Evolutionary conservation across 2,113 vertebrate genomes (phyloP), one percentile per base, ranked within the genome.

Genomic region (Oryzias javanicus): DNA sequence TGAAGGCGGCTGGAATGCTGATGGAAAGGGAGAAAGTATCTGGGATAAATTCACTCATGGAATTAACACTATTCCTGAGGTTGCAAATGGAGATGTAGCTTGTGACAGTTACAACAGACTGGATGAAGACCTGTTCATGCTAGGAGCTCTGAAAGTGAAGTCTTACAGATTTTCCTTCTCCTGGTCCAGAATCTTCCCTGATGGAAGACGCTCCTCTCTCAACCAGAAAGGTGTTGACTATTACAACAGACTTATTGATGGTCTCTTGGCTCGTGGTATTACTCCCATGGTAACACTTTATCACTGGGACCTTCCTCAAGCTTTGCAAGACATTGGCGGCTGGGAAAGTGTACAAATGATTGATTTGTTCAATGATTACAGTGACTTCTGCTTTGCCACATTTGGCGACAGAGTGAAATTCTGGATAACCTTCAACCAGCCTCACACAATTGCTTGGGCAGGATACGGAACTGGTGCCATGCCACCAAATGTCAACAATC

Each of bases 391-490:
- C 70, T 99, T 95, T 86, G 82, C 61, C 71, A 94, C 90, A 1
- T 99, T 96, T 85, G 97, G 97, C 49, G 91, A 98, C 86, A 94
- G 93, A 68, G 95, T 99, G 3, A 96, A 94, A 83, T 95, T 98
- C 83, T 99, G 97, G 97, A 93, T 96, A 27, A 99, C 97, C 0
- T 80, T 99, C 74, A 94, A 95, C 4, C 92, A 98, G 55, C 96
- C 96, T 35, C 53, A 88, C 0, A 76, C 80, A 25, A 86, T 91
- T 68, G 91, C 91, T 0, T 93, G 91, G 93, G 1, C 57, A 6
- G 91, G 94, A 42, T 96, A 97, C 0, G 95, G 94, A 7, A 14
- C 44, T 1, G 95, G 93, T 10, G 0, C 14, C 0, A 80, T 95
- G n/a, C 94, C 96, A 46, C 95, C 97, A 67, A 91, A 82, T 0